Conservation (phyloP, 2,888 invertebrate species). For the Mesorhabditis belari region DNA sequence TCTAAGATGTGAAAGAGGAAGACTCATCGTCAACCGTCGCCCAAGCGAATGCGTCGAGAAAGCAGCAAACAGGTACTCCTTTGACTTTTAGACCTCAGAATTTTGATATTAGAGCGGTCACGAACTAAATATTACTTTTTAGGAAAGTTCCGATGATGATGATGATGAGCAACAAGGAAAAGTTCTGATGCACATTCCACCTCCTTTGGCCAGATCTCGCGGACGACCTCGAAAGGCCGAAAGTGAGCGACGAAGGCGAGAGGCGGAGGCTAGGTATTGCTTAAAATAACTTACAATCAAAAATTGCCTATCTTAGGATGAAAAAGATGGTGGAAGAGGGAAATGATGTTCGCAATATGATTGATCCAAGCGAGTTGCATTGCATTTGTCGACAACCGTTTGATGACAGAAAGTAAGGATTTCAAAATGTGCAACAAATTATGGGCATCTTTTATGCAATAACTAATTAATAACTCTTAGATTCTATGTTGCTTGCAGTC, state of each 20-base stretch:
- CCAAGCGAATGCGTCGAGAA: too few species aligned
- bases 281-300: neutral
- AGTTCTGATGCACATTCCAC: neutral
- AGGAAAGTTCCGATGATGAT: neutral
- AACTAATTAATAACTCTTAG: conserved; percentile 3
- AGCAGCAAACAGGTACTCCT: too few species aligned
- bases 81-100: too few species aligned
- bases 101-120: too few species aligned
- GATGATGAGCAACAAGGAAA: neutral
- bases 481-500: conserved; percentile 93
- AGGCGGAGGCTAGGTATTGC: neutral
- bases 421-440: too few species aligned
- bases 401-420: conserved; percentile 16
- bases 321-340: neutral
- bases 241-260: neutral
- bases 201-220: neutral
- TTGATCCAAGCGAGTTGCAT: conserved; percentile 12
- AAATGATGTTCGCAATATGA: neutral
- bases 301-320: neutral
- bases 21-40: too few species aligned
- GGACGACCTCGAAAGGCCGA: neutral
- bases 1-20: too few species aligned
- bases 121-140: neutral
- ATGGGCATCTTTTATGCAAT: neutral
- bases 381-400: conserved; percentile 27